Evolutionary conservation across 2,113 vertebrate genomes (phyloP).

Genomic region (Dolichallabes microphthalmus): DNA sequence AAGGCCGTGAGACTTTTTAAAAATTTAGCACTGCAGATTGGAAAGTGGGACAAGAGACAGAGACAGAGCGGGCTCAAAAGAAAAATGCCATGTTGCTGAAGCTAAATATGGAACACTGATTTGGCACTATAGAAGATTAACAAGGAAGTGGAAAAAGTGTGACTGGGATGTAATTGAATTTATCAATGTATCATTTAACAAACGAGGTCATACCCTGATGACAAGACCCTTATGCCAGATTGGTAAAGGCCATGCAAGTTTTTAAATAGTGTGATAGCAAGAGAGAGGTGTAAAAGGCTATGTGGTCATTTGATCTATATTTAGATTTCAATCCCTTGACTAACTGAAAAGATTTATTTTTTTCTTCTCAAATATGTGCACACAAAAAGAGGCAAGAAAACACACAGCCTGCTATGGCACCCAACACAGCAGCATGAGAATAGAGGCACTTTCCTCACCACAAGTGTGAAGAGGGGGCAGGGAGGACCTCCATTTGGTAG

Average conservation of each 20-base stretch:
- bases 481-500: not conserved
- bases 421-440: constrained; percentile 36
- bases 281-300: constrained; percentile 43
- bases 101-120: constrained; percentile 66
- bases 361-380: not conserved
- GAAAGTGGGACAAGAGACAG: constrained; percentile 61
- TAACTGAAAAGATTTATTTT: constrained; percentile 42
- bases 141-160: constrained; percentile 37
- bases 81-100: constrained; percentile 59
- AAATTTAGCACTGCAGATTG: constrained; percentile 71
- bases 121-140: constrained; percentile 60
- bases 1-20: constrained; percentile 55
- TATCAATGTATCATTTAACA: constrained; percentile 33
- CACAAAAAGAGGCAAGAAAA: not conserved
- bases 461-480: constrained; percentile 17
- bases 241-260: constrained; percentile 42
- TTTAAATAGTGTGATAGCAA: constrained; percentile 31
- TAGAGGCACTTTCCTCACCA: constrained; percentile 49
- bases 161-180: constrained; percentile 48
- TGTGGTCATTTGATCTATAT: constrained; percentile 58
- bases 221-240: constrained; percentile 55
- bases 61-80: constrained; percentile 59
- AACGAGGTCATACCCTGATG: constrained; percentile 52
- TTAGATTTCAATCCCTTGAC: constrained; percentile 58
- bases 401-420: not conserved